Evolutionary conservation across 2,113 vertebrate species (phyloP).

Genomic region (Mustela lutreola): DNA sequence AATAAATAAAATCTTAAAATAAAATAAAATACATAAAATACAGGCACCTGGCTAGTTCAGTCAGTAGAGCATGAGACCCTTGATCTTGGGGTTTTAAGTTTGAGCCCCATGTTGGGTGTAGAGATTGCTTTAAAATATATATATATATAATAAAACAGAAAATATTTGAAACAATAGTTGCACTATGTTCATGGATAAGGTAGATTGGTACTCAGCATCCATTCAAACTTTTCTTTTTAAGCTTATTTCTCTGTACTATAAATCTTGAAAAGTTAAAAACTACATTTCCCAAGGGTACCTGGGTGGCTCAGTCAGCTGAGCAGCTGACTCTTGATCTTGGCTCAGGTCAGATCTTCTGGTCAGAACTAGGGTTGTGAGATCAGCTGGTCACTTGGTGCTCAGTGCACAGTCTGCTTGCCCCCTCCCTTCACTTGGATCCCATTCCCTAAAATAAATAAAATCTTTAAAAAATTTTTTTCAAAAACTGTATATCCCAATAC

Average conservation of each 20-base stretch:
- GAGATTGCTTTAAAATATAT: not conserved
- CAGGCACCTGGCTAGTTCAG: not conserved
- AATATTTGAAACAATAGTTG: not conserved
- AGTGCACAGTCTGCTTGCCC: not conserved
- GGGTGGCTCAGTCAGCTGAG: not conserved
- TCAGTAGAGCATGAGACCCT: not conserved
- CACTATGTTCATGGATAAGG: not conserved
- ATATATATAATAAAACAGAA: not conserved
- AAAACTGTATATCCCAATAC: not conserved
- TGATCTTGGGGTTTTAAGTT: not conserved
- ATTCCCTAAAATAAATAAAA: not conserved
- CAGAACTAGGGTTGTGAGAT: not conserved
- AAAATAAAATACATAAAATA: not conserved
- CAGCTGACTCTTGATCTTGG: not conserved
- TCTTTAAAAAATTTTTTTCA: not conserved
- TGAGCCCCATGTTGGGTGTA: not conserved
- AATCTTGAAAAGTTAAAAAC: constrained; percentile 31
- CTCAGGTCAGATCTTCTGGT: not conserved
- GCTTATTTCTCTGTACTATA: not conserved
- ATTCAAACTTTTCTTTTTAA: not conserved
- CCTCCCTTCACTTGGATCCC: not conserved
- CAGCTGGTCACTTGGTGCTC: not conserved
- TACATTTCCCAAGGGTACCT: not conserved
- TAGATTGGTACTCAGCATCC: not conserved
- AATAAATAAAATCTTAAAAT: too few relatives aligned